Conservation (phyloP, 2,113 vertebrate genomes). For the Oryzias melastigma region DNA sequence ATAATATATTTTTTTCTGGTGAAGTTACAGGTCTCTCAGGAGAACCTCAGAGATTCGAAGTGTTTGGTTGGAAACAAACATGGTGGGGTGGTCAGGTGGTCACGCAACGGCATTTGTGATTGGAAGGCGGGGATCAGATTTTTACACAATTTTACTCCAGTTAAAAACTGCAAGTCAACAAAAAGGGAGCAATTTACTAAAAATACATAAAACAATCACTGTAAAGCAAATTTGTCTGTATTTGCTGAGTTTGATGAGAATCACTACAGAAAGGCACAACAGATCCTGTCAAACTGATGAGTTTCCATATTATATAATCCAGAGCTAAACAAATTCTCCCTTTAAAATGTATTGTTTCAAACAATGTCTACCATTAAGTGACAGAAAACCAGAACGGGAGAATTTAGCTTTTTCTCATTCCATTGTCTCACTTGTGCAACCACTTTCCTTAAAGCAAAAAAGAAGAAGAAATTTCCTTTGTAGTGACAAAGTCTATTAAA, state of each 20-base stretch:
- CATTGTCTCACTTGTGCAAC: constrained; percentile 32
- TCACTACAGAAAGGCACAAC: constrained; percentile 11
- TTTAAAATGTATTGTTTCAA: constrained; percentile 44
- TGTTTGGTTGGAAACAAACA: no score
- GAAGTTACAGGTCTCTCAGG: no score
- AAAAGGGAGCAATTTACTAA: no score
- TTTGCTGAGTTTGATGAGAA: constrained; percentile 40
- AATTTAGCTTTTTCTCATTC: constrained; percentile 43
- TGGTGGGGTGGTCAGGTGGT: no score
- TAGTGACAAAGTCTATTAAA: constrained; percentile 42
- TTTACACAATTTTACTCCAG: no score
- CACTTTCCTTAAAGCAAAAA: constrained; percentile 25
- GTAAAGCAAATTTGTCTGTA: constrained; percentile 18
- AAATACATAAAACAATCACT: constrained; percentile 13
- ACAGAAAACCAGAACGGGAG: constrained; percentile 29
- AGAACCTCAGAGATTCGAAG: no score
- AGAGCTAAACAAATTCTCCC: constrained; percentile 33
- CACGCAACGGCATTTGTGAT: no score
- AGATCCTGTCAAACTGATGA: constrained; percentile 40
- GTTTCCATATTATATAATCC: constrained; percentile 32
- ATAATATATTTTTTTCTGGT: no score
- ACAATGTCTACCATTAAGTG: constrained; percentile 48
- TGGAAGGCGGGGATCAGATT: no score
- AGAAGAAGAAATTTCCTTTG: constrained; percentile 49
- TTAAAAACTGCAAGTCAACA: no score